These are phyloP conservation scores for Oligia fasciuncula DNA, from an alignment of 2,888 invertebrate species.

Conservation along the genomic window DNA sequence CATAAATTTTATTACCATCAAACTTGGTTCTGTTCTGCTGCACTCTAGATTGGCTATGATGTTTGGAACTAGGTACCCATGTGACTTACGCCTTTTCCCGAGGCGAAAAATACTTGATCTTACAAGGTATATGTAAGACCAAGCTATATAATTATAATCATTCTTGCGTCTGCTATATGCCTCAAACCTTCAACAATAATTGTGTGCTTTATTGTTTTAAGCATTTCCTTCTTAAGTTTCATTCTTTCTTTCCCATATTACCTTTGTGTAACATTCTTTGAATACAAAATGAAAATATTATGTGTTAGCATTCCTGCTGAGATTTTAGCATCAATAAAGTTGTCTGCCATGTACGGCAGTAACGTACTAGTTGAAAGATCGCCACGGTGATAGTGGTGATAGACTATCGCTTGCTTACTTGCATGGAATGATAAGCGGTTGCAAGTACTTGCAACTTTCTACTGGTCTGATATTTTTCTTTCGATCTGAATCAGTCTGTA, in stretches of 20 bases:
- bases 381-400: conserved; percentile 45
- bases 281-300: conserved; percentile 7
- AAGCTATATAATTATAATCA: not conserved
- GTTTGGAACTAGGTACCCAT: not conserved
- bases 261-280: not conserved
- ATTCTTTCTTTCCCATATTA: not conserved
- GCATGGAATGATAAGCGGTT: conserved; percentile 43
- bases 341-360: conserved; percentile 26
- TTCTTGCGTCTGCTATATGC: not conserved
- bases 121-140: not conserved
- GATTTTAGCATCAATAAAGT: conserved; percentile 16
- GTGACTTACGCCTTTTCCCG: not conserved
- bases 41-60: not conserved
- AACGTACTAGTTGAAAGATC: conserved; percentile 38
- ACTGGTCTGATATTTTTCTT: conserved; percentile 27
- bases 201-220: not conserved
- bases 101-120: not conserved
- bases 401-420: conserved; percentile 47
- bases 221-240: not conserved
- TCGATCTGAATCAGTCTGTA: conserved; percentile 10
- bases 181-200: conserved; percentile 2
- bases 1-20: not conserved
- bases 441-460: conserved; percentile 43
- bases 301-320: conserved; percentile 5
- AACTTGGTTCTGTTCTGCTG: not conserved